Conservation (phyloP, 30 jellyfish, hydroid and myxozoan species). For the Catostylus mosaicus region DNA sequence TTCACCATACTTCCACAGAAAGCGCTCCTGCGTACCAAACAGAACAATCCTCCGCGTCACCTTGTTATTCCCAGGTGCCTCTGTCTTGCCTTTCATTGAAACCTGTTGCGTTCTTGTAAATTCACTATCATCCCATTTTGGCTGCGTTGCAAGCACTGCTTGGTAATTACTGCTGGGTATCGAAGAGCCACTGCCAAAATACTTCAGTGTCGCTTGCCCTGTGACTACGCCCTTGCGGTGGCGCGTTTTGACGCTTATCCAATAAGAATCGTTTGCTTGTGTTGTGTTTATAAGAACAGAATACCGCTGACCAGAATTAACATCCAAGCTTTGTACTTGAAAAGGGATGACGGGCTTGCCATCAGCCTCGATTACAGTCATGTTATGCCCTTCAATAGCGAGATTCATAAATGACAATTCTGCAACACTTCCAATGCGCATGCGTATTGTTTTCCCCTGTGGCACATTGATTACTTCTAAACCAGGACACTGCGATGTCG, state of each 20-base stretch:
- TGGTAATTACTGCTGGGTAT: conserved; percentile 8
- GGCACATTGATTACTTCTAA: conserved; percentile 33
- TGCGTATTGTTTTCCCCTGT: conserved; percentile 8
- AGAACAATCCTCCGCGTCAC: conserved; percentile 56
- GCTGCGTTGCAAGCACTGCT: conserved; percentile 50
- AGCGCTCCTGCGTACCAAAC: conserved; percentile 69
- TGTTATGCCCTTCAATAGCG: conserved; percentile 61
- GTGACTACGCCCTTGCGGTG: conserved; percentile 71
- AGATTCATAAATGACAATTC: conserved; percentile 59
- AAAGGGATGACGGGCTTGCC: conserved; percentile 43
- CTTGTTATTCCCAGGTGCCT: conserved; percentile 42
- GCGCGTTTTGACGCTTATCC: conserved; percentile 68
- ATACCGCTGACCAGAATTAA: conserved; percentile 68
- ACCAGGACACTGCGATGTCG: conserved; percentile 64
- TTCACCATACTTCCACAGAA: conserved; percentile 47
- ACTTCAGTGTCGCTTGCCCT: conserved; percentile 56
- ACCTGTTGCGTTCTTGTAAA: conserved; percentile 32
- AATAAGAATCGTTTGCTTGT: conserved; percentile 28
- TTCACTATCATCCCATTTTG: conserved; percentile 60
- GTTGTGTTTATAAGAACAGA: conserved; percentile 57
- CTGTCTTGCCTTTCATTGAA: conserved; percentile 35
- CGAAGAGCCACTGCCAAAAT: conserved; percentile 12
- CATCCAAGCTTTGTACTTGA: conserved; percentile 43
- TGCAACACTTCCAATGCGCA: conserved; percentile 54
- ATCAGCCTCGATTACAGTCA: conserved; percentile 64